A percentile compares a stretch with the other conserved stretches of the same genome.
Evolutionary conservation across 2,888 invertebrate genomes (phyloP).

Genomic region (Adelognathus sp.): DNA sequence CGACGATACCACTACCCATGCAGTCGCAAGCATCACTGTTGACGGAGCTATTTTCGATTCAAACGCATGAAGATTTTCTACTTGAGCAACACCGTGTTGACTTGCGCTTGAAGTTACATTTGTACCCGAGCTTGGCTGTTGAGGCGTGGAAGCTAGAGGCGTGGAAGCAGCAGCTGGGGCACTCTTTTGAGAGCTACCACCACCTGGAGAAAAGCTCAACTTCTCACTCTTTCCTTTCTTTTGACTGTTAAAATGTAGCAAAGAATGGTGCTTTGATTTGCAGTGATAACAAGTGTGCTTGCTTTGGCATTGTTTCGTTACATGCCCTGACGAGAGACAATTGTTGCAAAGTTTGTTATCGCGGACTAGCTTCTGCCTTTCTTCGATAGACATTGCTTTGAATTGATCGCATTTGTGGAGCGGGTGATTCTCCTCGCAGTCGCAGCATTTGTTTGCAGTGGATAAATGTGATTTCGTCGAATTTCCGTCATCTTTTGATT

Average conservation of each 20-base stretch:
- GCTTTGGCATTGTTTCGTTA: slow-evolving; percentile 8
- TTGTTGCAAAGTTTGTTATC: slow-evolving; percentile 27
- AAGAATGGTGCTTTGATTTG: slow-evolving; percentile 24
- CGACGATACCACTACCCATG: slow-evolving; percentile 31
- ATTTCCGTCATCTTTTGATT: neutral
- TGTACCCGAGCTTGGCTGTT: no score
- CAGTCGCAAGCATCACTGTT: slow-evolving; percentile 52
- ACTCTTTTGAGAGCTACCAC: neutral
- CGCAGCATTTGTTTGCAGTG: neutral
- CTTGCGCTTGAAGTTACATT: no score
- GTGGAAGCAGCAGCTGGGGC: neutral
- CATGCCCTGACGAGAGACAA: slow-evolving; percentile 26
- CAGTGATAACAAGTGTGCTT: slow-evolving; percentile 24
- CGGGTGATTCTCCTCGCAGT: neutral
- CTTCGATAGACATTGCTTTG: neutral
- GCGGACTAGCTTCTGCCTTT: neutral
- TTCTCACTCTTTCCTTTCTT: neutral
- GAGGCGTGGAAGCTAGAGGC: neutral
- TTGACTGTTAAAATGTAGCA: neutral
- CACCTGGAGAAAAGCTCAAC: neutral
- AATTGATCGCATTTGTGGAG: neutral
- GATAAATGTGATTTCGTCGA: neutral
- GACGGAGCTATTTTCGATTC: neutral
- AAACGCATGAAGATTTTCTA: neutral
- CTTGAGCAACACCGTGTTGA: neutral